Conservation (phyloP, 2,797 vertebrate genomes). For the Anomalospiza imberbis region DNA sequence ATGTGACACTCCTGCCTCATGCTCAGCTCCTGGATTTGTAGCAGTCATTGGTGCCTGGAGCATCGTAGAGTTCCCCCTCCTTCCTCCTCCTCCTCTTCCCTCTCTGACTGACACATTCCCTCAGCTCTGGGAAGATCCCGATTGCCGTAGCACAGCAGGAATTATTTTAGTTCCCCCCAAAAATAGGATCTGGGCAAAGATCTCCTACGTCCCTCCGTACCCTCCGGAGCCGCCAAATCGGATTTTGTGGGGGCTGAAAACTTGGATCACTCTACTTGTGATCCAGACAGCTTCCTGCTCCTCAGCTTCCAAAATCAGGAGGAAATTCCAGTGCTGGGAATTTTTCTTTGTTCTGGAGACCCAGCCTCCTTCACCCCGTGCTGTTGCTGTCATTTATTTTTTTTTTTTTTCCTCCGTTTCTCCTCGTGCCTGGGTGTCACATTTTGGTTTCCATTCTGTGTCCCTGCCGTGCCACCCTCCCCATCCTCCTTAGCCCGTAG, state of each 20-base stretch:
- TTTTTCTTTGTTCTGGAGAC: background rate
- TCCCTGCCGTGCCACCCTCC: conserved; percentile 59
- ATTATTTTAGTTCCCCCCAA: conserved; percentile 24
- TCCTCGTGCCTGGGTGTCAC: background rate
- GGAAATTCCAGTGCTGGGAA: background rate
- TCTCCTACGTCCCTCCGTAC: background rate
- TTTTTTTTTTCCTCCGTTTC: background rate
- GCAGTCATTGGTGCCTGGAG: background rate
- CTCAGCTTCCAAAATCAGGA: background rate
- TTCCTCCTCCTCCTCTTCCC: background rate
- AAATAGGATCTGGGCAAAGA: conserved; percentile 45
- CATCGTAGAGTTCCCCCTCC: background rate
- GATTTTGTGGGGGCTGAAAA: conserved; percentile 21
- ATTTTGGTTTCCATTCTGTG: conserved; percentile 62
- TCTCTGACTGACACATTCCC: background rate
- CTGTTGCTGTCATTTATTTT: background rate
- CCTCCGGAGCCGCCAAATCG: background rate
- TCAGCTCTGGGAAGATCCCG: background rate
- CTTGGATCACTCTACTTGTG: background rate
- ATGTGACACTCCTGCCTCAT: background rate
- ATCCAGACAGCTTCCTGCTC: background rate
- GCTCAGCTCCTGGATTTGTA: background rate
- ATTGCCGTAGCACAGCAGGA: background rate
- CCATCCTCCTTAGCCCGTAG: conserved; percentile 65
- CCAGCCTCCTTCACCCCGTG: fast-evolving